Percentiles rank a stretch among this genome's conserved stretches.
Evolutionary conservation across 2,113 vertebrate species (phyloP).

Genomic region (Sterrhoptilus dennistouni): DNA sequence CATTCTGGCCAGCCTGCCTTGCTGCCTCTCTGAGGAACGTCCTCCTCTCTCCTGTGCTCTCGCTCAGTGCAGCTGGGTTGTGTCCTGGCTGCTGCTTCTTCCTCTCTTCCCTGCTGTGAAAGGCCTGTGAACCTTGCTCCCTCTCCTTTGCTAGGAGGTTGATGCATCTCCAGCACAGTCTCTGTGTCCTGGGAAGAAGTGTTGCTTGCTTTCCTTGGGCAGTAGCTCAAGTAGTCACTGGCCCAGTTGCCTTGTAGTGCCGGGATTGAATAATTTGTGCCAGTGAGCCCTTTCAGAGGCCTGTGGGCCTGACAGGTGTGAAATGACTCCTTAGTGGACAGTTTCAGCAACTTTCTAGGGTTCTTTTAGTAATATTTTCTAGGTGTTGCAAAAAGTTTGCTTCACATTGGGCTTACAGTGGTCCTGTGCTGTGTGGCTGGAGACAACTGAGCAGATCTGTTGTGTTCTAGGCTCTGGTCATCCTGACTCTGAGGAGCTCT

Average conservation of each 20-base stretch:
- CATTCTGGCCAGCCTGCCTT: neutral
- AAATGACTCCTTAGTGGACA: neutral
- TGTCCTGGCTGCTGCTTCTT: neutral
- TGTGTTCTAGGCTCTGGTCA: neutral
- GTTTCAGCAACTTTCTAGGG: neutral
- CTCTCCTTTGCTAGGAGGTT: neutral
- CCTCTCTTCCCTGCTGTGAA: neutral
- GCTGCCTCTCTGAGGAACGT: neutral
- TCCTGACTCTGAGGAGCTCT: neutral
- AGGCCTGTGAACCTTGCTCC: neutral
- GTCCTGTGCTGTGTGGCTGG: rapidly evolving
- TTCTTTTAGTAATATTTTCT: neutral
- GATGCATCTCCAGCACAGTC: neutral
- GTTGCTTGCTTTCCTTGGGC: neutral
- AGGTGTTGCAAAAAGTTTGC: neutral
- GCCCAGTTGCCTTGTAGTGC: neutral
- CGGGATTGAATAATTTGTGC: neutral
- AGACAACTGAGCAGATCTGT: neutral
- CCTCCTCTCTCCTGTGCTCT: neutral
- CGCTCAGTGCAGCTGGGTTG: neutral
- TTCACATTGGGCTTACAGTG: neutral
- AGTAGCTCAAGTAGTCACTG: neutral
- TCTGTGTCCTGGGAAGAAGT: neutral
- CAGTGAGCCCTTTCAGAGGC: neutral
- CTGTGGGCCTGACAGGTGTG: neutral